Evolutionary conservation across 2,797 vertebrate species (phyloP).

Genomic region (Zalophus californianus): DNA sequence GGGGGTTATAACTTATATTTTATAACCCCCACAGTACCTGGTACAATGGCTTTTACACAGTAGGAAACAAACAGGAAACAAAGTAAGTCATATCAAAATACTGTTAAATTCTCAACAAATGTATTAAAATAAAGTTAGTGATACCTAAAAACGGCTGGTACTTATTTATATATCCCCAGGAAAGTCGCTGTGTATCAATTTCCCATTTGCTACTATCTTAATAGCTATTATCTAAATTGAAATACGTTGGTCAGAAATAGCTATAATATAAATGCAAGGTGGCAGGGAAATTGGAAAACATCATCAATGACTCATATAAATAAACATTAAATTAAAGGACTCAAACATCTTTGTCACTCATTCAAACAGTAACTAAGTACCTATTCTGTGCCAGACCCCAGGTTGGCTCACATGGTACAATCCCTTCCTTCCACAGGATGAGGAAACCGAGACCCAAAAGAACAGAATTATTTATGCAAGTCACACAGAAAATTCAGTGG

Average conservation of each 20-base stretch:
- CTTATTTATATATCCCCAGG: neutral
- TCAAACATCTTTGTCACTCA: neutral
- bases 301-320: neutral
- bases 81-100: neutral
- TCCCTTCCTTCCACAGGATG: neutral
- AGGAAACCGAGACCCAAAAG: neutral
- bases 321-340: neutral
- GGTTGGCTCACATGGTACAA: neutral
- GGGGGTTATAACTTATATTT: neutral
- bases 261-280: neutral
- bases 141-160: neutral
- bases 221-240: neutral
- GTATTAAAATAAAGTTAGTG: neutral
- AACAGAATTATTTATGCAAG: neutral
- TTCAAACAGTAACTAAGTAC: neutral
- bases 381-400: neutral
- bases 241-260: neutral
- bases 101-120: neutral
- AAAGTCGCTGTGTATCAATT: neutral
- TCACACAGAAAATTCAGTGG: conserved; percentile 3
- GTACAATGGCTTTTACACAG: neutral
- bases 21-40: neutral
- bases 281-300: neutral
- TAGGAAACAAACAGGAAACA: neutral
- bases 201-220: neutral